Conservation (phyloP, 2,888 invertebrate genomes). For the Hesperia comma region DNA sequence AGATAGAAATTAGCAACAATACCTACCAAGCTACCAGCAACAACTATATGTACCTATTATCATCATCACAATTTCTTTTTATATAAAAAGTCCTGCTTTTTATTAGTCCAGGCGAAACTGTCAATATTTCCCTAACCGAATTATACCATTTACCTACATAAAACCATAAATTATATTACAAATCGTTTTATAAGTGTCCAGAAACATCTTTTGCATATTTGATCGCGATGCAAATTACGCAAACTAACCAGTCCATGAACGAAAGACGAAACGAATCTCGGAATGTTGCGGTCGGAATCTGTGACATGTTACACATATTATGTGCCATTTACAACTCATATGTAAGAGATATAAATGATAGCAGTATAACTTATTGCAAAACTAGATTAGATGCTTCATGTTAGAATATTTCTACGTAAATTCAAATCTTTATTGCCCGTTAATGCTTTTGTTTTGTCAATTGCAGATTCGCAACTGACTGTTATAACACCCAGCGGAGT, state of each 20-base stretch:
- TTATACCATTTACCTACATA: no score
- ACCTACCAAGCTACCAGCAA: no score
- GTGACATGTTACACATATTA: slow-evolving; percentile 30
- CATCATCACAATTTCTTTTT: not conserved
- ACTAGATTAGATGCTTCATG: no score
- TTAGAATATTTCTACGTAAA: no score
- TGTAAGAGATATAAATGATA: no score
- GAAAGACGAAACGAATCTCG: slow-evolving; percentile 9
- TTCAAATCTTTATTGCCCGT: no score
- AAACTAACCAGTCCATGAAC: slow-evolving; percentile 14
- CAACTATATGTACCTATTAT: no score
- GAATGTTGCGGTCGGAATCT: slow-evolving; percentile 27
- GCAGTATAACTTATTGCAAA: no score
- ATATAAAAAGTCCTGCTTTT: not conserved
- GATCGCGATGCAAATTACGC: slow-evolving; percentile 2
- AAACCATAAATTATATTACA: not conserved
- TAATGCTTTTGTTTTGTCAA: no score
- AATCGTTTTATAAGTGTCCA: slow-evolving; percentile 8
- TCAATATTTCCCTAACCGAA: not conserved
- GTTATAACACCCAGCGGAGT: no score
- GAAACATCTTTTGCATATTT: slow-evolving; percentile 15
- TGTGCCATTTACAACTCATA: slow-evolving; percentile 10
- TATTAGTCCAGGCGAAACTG: not conserved
- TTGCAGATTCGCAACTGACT: no score
- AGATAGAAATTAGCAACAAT: no score